phyloP scores from a whole-genome alignment of 2,888 invertebrate species.

The Eueremaeus valkanovi region DNA sequence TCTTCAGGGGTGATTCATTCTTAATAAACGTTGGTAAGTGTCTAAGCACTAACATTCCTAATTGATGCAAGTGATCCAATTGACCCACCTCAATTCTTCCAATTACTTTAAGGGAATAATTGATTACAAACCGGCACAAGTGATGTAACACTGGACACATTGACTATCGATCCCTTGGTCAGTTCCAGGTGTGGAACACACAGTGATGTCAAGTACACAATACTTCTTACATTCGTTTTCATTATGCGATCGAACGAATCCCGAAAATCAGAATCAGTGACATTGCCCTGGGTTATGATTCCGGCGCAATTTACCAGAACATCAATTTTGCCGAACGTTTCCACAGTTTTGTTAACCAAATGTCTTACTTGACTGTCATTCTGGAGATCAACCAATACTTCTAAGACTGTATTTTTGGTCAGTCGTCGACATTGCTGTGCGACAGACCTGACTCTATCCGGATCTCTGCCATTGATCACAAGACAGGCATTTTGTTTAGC shows the following conservation, averaged over 20 bases:
- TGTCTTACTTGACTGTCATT: background rate
- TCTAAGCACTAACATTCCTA: too few relatives aligned
- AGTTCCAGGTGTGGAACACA: background rate
- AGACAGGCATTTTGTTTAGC: background rate
- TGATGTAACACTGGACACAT: background rate
- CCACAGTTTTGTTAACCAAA: background rate
- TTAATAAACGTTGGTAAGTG: too few relatives aligned
- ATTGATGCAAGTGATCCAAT: too few relatives aligned
- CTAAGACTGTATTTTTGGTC: background rate
- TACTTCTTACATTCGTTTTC: background rate
- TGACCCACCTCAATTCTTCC: too few relatives aligned
- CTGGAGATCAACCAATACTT: slow-evolving; percentile 15
- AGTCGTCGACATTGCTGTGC: background rate
- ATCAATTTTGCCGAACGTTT: slow-evolving; percentile 3
- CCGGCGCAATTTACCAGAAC: slow-evolving; percentile 17
- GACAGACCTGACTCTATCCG: background rate
- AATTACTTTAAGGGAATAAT: too few relatives aligned
- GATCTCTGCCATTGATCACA: background rate
- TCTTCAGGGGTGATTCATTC: too few relatives aligned
- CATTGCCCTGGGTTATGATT: background rate
- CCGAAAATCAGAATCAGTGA: background rate
- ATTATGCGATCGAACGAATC: slow-evolving; percentile 10
- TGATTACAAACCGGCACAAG: background rate
- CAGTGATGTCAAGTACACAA: slow-evolving; percentile 6
- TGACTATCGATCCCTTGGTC: slow-evolving; percentile 4